phyloP scores from a whole-genome alignment of 1,140 invertebrate genomes.

The Hestina assimilis region DNA sequence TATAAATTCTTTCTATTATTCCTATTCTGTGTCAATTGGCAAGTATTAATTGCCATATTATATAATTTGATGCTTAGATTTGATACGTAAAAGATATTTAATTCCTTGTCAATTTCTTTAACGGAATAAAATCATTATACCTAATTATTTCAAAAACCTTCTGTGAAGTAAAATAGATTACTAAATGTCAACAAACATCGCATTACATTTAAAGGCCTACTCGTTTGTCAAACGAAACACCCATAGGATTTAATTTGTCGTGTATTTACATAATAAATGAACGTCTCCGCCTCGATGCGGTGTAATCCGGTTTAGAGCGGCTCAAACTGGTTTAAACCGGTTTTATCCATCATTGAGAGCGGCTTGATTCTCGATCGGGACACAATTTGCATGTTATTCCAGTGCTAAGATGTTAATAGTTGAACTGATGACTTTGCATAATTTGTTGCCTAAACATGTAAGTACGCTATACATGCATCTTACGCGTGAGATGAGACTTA shows the following conservation, averaged over 20 bases:
- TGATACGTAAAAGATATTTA: no score
- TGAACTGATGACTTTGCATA: conserved; percentile 31
- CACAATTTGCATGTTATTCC: conserved; percentile 69
- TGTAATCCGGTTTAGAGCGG: conserved; percentile 70
- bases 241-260: conserved; percentile 76
- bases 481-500: neutral
- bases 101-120: no score
- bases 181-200: conserved; percentile 25
- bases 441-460: neutral
- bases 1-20: no score
- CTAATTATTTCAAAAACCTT: no score
- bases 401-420: conserved; percentile 63
- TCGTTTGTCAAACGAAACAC: conserved; percentile 72
- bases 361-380: conserved; percentile 72
- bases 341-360: conserved; percentile 72
- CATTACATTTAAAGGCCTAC: conserved; percentile 47
- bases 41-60: no score
- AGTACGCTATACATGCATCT: neutral
- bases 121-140: no score
- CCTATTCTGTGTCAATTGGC: no score
- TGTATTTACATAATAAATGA: conserved; percentile 77
- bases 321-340: conserved; percentile 68
- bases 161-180: neutral
- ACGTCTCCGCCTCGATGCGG: conserved; percentile 63
- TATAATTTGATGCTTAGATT: no score